These are phyloP conservation scores for cattle (Bos taurus) DNA, from an alignment of 2,113 vertebrate species.

Conservation along the genomic window ARS-UCD2.0 NC_037332.1:24241501-24242000, in stretches of 20 bases:
- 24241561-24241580: neutral
- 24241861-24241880: slow-evolving; percentile 2
- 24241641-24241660: neutral
- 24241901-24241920: neutral
- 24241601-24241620: neutral
- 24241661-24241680: neutral
- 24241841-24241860: neutral
- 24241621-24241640: neutral
- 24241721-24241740: neutral
- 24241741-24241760: neutral
- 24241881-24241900: neutral
- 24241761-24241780: neutral
- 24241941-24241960: neutral
- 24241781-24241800: neutral
- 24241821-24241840: neutral
- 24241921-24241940: neutral
- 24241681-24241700: neutral
- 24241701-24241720: neutral
- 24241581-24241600: neutral
- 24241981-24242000: neutral
- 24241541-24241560: neutral
- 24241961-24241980: neutral
- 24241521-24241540: neutral
- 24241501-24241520: slow-evolving; percentile 13
- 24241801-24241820: neutral